These are phyloP conservation scores for Hippocampus mohnikei DNA, from an alignment of 2,113 vertebrate genomes.

Conservation along the genomic window DNA sequence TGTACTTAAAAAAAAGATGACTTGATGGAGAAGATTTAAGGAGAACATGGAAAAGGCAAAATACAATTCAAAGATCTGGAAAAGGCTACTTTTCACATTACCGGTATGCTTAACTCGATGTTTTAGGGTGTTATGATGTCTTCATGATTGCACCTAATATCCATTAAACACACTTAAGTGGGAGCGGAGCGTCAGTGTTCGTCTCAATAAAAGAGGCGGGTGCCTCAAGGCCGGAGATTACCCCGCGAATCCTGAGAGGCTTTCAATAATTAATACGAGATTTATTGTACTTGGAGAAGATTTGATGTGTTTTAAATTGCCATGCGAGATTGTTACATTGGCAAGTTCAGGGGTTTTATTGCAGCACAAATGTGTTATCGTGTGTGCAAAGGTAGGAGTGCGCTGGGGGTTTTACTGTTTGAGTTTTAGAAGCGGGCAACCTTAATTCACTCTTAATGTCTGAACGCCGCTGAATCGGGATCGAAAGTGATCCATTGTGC, in stretches of 20 bases:
- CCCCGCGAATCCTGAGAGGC: slow-evolving; percentile 55
- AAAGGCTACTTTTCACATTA: slow-evolving; percentile 18
- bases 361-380: slow-evolving; percentile 63
- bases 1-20: too few species aligned
- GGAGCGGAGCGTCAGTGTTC: slow-evolving; percentile 29
- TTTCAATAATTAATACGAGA: slow-evolving; percentile 67
- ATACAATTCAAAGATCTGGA: not conserved
- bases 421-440: slow-evolving; percentile 36
- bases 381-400: slow-evolving; percentile 28
- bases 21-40: too few species aligned
- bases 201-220: slow-evolving; percentile 47
- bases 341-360: slow-evolving; percentile 70
- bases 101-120: slow-evolving; percentile 1
- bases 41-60: not conserved
- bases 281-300: slow-evolving; percentile 58
- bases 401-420: slow-evolving; percentile 38
- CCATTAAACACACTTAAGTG: slow-evolving; percentile 51
- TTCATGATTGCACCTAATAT: slow-evolving; percentile 36
- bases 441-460: slow-evolving; percentile 41
- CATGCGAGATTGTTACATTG: slow-evolving; percentile 67
- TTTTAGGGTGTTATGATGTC: slow-evolving; percentile 8
- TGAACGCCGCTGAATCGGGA: slow-evolving; percentile 16
- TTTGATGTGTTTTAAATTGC: slow-evolving; percentile 68
- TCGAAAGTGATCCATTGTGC: slow-evolving; percentile 16
- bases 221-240: slow-evolving; percentile 56